Evolutionary conservation across 2,888 invertebrate species (phyloP).

Genomic region (Odontocolon sp.): DNA sequence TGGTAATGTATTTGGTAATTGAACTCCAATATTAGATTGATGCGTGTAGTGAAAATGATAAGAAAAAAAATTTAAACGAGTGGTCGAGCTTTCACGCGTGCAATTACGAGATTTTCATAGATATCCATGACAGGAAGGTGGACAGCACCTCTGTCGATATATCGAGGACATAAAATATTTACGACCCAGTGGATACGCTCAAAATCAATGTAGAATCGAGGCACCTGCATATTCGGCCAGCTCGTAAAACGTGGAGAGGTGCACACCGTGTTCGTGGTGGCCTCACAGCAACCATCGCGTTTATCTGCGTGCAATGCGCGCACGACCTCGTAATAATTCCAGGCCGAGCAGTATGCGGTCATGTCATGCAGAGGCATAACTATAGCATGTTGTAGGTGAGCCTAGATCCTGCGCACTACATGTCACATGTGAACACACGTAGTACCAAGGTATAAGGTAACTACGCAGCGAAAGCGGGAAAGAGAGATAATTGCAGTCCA

Average conservation of each 20-base stretch:
- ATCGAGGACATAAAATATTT: conserved; percentile 34
- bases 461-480: background rate
- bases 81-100: too few relatives aligned
- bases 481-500: conserved; percentile 69
- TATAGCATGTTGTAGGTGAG: background rate
- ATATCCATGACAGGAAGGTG: background rate
- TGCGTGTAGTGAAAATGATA: background rate
- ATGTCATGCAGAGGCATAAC: background rate
- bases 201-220: conserved; percentile 36
- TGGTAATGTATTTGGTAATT: too few relatives aligned
- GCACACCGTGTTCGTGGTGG: background rate
- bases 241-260: conserved; percentile 30
- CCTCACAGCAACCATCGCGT: background rate
- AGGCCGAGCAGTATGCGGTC: background rate
- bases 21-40: too few relatives aligned
- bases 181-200: conserved; percentile 21
- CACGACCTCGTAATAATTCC: background rate
- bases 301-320: background rate
- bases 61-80: too few relatives aligned
- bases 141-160: background rate
- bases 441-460: conserved; percentile 21
- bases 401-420: background rate
- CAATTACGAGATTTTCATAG: background rate
- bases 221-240: conserved; percentile 3
- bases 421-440: conserved; percentile 25